Evolutionary conservation across 2,113 vertebrate genomes (phyloP), one percentile per base, ranked within the genome.

Genomic region (Potamarius usumacintae): DNA sequence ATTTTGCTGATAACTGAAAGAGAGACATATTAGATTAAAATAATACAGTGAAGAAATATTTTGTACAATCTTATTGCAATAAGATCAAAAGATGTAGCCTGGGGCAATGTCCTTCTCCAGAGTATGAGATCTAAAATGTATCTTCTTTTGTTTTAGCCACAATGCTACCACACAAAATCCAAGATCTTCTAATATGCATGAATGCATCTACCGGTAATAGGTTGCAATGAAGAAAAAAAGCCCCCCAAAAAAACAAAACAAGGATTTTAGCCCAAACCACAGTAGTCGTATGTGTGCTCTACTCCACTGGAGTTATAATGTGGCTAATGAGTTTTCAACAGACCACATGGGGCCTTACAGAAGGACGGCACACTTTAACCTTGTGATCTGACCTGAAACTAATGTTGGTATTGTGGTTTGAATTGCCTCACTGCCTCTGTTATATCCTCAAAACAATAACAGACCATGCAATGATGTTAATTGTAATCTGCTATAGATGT

Each of bases 271-370:
- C 52, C 62, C 78, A 86, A 83, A 63, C 85, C 67, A 78, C 63
- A 34, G 57, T 86, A 69, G 30, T 82, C 20, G 48, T 88, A 88
- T 90, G 89, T 77, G 77, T 72, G 58, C 84, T 87, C 34, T 80
- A 86, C 89, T 87, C 78, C 63, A 79, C 82, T 89, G 86, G 77
- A 78, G 50, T 86, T 50, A 27, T 89, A 83, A 82, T 85, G 85
- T 87, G 85, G 57, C 60, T 89, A 87, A 89, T 89, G 85, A 87
- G 85, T 87, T 82, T 86, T 85, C 34, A 69, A 14, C 58, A 27
- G 82, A 84, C 58, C 89, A 90, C 85, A 87, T 85, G 85, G 81
- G 86, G 48, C 81, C 34, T 58, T 83, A 71, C 77, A 65, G 76
- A 52, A 88, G 55, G 42, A 53, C 20, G 12, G 17, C 71, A 69